Percentiles rank a stretch among this genome's conserved stretches.
Evolutionary conservation across 1,140 invertebrate genomes (phyloP).

Genomic region (Druon quercuslanigerum): DNA sequence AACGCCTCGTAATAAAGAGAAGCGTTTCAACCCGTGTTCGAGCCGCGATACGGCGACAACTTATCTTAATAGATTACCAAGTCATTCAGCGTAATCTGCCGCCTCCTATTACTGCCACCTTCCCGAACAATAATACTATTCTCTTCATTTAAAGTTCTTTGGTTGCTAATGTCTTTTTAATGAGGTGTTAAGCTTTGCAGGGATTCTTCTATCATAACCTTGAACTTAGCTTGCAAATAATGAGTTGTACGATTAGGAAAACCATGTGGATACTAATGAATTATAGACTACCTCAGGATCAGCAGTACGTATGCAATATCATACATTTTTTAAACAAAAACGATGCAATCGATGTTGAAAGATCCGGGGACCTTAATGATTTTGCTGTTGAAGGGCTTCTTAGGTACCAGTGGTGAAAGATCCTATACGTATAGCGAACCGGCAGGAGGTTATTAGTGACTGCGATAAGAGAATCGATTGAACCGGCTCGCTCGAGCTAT

Average conservation of each 20-base stretch:
- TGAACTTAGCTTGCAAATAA: too few relatives aligned
- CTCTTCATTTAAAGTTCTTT: not conserved
- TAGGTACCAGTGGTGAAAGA: not conserved
- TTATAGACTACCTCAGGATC: not conserved
- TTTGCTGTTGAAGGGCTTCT: conserved; percentile 2
- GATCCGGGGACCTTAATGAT: not conserved
- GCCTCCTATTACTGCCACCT: conserved; percentile 41
- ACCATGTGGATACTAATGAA: too few relatives aligned
- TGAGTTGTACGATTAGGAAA: too few relatives aligned
- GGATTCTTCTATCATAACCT: too few relatives aligned
- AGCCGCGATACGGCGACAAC: conserved; percentile 31
- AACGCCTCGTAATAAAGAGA: conserved; percentile 2
- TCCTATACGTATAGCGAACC: not conserved
- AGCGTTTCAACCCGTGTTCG: not conserved
- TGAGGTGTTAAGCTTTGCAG: too few relatives aligned
- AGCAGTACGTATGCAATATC: not conserved
- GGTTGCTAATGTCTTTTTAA: not conserved
- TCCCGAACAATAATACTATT: not conserved
- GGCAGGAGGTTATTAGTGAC: conserved; percentile 14
- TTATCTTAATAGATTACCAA: conserved; percentile 58
- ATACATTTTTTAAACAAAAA: not conserved
- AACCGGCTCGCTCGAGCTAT: conserved; percentile 13
- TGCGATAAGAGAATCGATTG: conserved; percentile 15
- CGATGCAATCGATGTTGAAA: not conserved
- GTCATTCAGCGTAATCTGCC: conserved; percentile 47